A percentile compares a stretch with the other conserved stretches of the same genome.
phyloP scores from a whole-genome alignment of 2,113 vertebrate species.

The Poeciliopsis turrubarensis region DNA sequence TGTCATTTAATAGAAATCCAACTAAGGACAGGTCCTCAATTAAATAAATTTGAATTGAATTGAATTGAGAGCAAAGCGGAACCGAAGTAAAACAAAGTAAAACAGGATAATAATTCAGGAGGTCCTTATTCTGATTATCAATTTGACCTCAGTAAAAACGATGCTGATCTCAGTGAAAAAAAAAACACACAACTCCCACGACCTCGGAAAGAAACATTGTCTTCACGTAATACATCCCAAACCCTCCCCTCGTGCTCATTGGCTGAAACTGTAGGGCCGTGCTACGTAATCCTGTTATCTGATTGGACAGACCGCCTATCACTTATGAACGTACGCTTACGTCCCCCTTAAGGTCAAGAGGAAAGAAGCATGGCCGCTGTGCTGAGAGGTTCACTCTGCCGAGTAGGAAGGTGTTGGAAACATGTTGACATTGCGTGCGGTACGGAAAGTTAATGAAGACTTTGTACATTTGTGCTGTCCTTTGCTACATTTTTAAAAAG shows the following conservation, averaged over 20 bases:
- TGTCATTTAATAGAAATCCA: too few species aligned
- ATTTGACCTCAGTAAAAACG: too few species aligned
- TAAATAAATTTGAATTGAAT: too few species aligned
- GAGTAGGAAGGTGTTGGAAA: constrained; percentile 68
- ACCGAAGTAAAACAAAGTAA: too few species aligned
- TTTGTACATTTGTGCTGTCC: not conserved
- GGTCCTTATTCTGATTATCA: too few species aligned
- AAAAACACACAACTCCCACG: too few species aligned
- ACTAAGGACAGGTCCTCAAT: too few species aligned
- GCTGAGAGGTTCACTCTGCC: constrained; percentile 72
- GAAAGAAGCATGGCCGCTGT: constrained; percentile 83
- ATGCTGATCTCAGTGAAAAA: too few species aligned
- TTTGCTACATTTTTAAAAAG: not conserved
- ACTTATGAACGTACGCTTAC: constrained; percentile 24
- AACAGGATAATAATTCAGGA: too few species aligned
- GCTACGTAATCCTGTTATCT: not conserved
- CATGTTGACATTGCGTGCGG: constrained; percentile 75
- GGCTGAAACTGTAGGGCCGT: constrained; percentile 42
- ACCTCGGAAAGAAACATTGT: not conserved
- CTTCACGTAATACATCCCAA: not conserved
- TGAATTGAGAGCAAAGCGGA: too few species aligned
- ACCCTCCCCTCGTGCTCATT: constrained; percentile 38
- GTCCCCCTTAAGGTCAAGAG: constrained; percentile 64
- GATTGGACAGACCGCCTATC: constrained; percentile 59
- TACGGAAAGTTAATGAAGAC: constrained; percentile 53